phyloP scores from a whole-genome alignment of 2,113 vertebrate species.

The Upupa epops region DNA sequence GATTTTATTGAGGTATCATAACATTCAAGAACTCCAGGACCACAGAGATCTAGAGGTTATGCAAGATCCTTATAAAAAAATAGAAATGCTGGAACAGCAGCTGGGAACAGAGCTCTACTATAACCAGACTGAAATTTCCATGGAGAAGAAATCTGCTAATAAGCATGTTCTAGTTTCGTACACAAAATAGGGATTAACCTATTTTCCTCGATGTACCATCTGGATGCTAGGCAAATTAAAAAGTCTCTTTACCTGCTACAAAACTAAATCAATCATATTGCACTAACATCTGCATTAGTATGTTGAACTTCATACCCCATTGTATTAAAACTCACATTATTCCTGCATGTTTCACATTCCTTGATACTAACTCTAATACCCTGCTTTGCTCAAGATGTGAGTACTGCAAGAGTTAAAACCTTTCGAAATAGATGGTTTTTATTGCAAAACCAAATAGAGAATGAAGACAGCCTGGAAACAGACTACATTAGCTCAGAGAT shows the following conservation, averaged over 20 bases:
- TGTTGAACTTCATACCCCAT: background rate
- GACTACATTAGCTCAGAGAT: background rate
- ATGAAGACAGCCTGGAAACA: background rate
- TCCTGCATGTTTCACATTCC: background rate
- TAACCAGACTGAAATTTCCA: slow-evolving; percentile 30
- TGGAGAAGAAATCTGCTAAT: slow-evolving; percentile 27
- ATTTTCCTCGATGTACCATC: slow-evolving; percentile 42
- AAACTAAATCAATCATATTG: slow-evolving; percentile 6
- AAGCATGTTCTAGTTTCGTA: background rate
- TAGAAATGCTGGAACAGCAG: background rate
- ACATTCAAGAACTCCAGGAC: background rate
- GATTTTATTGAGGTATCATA: background rate
- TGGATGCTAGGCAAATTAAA: slow-evolving; percentile 43
- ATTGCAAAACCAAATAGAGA: background rate
- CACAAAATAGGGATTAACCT: slow-evolving; percentile 62
- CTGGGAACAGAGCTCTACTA: background rate
- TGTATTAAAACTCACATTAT: background rate
- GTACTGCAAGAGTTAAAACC: background rate
- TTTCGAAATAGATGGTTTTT: background rate
- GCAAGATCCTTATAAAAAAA: slow-evolving; percentile 12
- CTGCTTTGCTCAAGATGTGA: background rate
- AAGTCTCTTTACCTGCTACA: slow-evolving; percentile 38
- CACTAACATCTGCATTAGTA: background rate
- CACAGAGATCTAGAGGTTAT: background rate
- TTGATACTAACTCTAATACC: background rate